Percentiles rank a stretch among this genome's conserved stretches.
Conservation (phyloP, 2,888 invertebrate species). For the Diadegma fenestrale region DNA sequence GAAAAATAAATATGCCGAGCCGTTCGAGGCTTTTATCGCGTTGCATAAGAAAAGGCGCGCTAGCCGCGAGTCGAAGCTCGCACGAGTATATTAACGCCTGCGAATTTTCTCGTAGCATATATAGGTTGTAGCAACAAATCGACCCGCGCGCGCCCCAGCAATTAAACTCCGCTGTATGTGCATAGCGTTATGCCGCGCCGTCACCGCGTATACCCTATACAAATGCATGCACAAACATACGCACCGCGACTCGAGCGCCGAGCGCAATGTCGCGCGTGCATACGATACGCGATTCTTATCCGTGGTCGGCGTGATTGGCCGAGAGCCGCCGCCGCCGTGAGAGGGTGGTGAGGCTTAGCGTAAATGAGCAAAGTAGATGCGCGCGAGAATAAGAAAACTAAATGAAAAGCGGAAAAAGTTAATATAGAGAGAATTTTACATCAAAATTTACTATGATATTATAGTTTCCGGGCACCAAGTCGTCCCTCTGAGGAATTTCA, state of each 20-base stretch:
- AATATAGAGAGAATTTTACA: too few species aligned
- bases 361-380: constrained; percentile 37
- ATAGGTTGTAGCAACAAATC: constrained; percentile 79
- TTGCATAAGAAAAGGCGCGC: constrained; percentile 45
- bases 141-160: constrained; percentile 77
- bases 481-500: too few species aligned
- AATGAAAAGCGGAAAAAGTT: neutral
- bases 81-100: constrained; percentile 64
- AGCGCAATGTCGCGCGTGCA: constrained; percentile 55
- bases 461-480: too few species aligned
- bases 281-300: constrained; percentile 76
- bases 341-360: constrained; percentile 40
- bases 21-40: constrained; percentile 58
- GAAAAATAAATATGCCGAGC: too few species aligned
- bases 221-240: neutral
- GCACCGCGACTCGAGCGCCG: neutral
- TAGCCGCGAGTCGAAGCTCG: constrained; percentile 52
- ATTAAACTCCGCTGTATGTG: constrained; percentile 76
- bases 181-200: constrained; percentile 22
- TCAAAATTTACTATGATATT: too few species aligned
- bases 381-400: neutral
- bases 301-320: constrained; percentile 74
- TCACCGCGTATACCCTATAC: neutral
- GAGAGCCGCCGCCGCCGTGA: constrained; percentile 17
- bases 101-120: constrained; percentile 52